Conservation (phyloP, 2,113 vertebrate genomes). For the Martes martes region DNA sequence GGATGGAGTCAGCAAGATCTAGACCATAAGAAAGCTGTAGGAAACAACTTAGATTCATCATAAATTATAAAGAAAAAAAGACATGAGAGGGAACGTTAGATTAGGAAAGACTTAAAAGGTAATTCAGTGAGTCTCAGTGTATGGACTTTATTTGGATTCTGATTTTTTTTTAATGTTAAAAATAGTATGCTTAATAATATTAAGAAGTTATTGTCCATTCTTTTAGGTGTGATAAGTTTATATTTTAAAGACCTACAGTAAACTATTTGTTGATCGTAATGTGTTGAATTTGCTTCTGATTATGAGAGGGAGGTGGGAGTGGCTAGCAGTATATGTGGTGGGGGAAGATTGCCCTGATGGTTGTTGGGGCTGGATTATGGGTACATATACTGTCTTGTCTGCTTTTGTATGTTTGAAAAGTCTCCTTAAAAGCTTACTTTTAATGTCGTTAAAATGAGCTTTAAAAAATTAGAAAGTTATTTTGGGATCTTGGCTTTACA, state of each 20-base stretch:
- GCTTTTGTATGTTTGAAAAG: conserved; percentile 24
- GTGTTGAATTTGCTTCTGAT: not conserved
- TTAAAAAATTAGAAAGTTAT: not conserved
- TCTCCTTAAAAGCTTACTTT: not conserved
- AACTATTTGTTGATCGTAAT: not conserved
- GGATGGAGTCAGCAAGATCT: not conserved
- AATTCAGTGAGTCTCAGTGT: not conserved
- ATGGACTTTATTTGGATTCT: not conserved
- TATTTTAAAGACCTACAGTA: not conserved
- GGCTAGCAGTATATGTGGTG: not conserved
- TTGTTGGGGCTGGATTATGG: not conserved
- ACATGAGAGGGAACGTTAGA: not conserved
- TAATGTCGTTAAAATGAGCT: not conserved
- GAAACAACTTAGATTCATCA: conserved; percentile 6
- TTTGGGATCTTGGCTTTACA: not conserved
- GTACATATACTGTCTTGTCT: not conserved
- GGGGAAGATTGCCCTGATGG: not conserved
- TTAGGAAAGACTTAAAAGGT: not conserved
- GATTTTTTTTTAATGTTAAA: not conserved
- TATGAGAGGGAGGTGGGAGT: not conserved
- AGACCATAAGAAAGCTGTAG: not conserved
- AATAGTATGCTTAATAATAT: not conserved
- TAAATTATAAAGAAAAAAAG: not conserved
- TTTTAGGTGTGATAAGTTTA: conserved; percentile 6
- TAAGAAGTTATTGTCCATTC: not conserved